A percentile compares a stretch with the other conserved stretches of the same genome.
Conservation (phyloP, 1,140 invertebrate species). For the Drosophila aff. region DNA sequence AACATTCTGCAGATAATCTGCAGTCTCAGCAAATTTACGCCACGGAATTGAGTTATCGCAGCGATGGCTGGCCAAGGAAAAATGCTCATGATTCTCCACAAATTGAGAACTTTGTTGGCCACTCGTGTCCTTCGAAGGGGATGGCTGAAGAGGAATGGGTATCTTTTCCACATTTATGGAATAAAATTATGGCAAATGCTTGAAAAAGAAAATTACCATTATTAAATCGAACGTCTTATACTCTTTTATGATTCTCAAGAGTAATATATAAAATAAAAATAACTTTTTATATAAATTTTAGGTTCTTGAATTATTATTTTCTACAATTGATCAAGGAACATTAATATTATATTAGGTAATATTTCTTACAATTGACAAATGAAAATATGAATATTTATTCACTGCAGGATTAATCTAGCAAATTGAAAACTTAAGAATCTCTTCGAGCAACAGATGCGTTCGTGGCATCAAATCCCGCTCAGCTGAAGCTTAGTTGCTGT, state of each 20-base stretch:
- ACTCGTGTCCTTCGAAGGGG: neutral
- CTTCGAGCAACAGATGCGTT: constrained; percentile 42
- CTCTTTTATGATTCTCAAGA: neutral
- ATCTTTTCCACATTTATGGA: neutral
- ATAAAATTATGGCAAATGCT: neutral
- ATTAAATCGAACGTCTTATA: neutral
- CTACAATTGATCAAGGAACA: no score
- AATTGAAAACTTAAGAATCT: constrained; percentile 48
- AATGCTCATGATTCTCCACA: constrained; percentile 4
- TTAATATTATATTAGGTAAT: no score
- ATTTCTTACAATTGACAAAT: no score
- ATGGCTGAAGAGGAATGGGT: neutral
- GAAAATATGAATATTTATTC: neutral
- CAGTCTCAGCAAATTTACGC: constrained; percentile 58
- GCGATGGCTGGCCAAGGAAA: constrained; percentile 3
- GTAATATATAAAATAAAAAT: neutral
- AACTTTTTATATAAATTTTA: no score
- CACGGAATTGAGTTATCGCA: constrained; percentile 50
- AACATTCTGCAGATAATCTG: constrained; percentile 59
- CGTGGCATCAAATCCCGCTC: constrained; percentile 18
- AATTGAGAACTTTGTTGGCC: constrained; percentile 26
- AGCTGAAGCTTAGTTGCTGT: constrained; percentile 40
- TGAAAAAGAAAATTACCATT: neutral
- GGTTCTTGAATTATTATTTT: no score
- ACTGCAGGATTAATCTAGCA: constrained; percentile 21